Evolutionary conservation across 1,140 invertebrate species (phyloP), one percentile per base, ranked within the genome.

Genomic region (Cylas formicarius): DNA sequence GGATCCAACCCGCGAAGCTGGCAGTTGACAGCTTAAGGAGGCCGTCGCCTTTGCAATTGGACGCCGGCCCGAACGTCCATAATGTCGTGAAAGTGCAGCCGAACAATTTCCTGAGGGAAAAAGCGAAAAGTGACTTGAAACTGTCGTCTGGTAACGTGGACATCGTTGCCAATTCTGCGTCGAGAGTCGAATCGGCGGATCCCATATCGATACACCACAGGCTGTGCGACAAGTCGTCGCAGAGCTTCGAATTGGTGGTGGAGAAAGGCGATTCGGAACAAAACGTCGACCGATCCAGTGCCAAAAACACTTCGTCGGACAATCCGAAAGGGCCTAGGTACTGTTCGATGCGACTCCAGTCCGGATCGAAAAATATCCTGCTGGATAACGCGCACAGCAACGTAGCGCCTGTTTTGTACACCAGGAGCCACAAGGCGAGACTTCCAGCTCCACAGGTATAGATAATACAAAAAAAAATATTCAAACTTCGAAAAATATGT

Each of bases 351-450:
- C 68, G 80, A 18, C 70, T 86, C 38, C 82, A 82, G 50, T 74
- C 74, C 2, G 81, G 81, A 0, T 82, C 82, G 4, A 85, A 81
- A 56, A 87, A 86, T 60, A 84, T 86, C 53, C 62, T 86, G 1
- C 60, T 87, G 7, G 83, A 86, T 61, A 86, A 84, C 56, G 78
- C 77, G 13, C 77, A 80, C 37, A 76, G 78, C 21, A 77, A 76
- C 53, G 73, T 77, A 11, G 71, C 75, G 4, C 78, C 80, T 1
- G 75, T 84, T 10, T 67, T 84, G 28, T 84, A 83, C 51, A 78
- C 76, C 32, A 71, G 38, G 19, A 17, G 13, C 4, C 43, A 42
- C 16, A 27, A 39, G 11, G 29, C 14, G 14, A 39, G 24, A 11
- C 36, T 19, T 20, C 18, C n/a, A 11, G 24, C 23, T 27, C 33